Evolutionary conservation across 2,113 vertebrate species (phyloP), one percentile per base, ranked within the genome.

Genomic region (Chascanopsetta lugubris): DNA sequence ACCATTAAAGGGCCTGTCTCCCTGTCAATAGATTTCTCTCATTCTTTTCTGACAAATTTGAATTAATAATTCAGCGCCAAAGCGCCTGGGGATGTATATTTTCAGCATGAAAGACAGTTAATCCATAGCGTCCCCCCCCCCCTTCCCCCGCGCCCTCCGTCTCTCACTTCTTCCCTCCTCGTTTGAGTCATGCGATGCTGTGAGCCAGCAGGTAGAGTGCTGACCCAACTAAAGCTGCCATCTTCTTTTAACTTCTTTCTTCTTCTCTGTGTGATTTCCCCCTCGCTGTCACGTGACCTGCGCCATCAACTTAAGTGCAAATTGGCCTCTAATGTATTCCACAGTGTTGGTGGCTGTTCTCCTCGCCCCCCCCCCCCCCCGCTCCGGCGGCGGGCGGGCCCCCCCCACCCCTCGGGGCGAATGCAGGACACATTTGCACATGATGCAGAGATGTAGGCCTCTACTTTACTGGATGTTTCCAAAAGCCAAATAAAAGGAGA

Each of bases 51-150:
- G 90, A 92, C 89, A 91, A 93, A 93, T 92, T 88, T 92, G 82
- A 93, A 94, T 95, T 88, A 95, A 94, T 94, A 93, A 94, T 94
- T 94, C 90, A 94, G 84, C 70, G 78, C 72, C 87, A 79, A 72
- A 75, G n/a, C 40, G 90, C 90, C 91, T 85, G 76, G 90, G 93
- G 93, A 93, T 91, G 89, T 90, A 91, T 92, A 91, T 90, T 93
- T 92, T 92, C 84, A 87, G 83, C 88, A 85, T 90, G 90, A 93
- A 94, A 92, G 92, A 93, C 92, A 93, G 93, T 85, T 93, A 94
- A 95, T 94, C 93, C 89, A 93, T 93, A 94, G 83, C 62, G 82
- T 85, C 84, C 82, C 67, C 68, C 56, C 69, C 26, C 62, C 3
- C 53, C 3, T 30, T 12, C 32, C 17, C 18, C 2, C 38, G 3